A percentile compares a stretch with the other conserved stretches of the same genome.
These are phyloP conservation scores for Teleogryllus oceanicus DNA, from an alignment of 2,888 invertebrate genomes.

Conservation along the genomic window DNA sequence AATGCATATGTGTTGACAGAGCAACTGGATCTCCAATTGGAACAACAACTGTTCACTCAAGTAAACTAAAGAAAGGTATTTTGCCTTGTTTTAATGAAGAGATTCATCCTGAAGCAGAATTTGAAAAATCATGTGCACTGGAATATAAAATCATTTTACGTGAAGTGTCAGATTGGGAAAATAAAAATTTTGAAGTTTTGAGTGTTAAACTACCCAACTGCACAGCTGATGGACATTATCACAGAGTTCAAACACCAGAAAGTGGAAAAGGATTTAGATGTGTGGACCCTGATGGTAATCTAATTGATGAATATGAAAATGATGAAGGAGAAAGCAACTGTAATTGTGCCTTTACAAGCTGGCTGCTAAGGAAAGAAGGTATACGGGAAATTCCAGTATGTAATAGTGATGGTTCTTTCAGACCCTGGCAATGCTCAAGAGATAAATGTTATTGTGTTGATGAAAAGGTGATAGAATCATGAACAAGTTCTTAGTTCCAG, in stretches of 20 bases:
- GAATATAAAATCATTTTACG: neutral
- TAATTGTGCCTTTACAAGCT: neutral
- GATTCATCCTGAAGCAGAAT: neutral
- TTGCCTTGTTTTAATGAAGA: neutral
- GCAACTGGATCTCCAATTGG: neutral
- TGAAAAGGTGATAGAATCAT: neutral
- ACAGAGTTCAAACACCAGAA: neutral
- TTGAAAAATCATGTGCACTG: neutral
- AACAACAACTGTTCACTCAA: neutral
- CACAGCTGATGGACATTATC: neutral
- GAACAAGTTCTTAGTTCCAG: neutral
- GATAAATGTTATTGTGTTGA: constrained; percentile 18
- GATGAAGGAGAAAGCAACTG: neutral
- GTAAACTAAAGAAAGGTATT: neutral
- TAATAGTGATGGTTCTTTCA: neutral
- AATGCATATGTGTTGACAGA: neutral
- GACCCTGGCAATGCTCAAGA: neutral
- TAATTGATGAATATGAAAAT: neutral
- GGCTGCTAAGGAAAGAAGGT: neutral
- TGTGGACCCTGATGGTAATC: neutral
- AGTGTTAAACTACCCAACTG: neutral
- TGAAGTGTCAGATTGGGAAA: neutral
- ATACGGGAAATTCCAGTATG: neutral
- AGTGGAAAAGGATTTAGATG: neutral
- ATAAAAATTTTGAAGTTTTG: neutral